These are phyloP conservation scores for Melanotaenia nigrans DNA, from an alignment of 2,797 vertebrate genomes.

Conservation along the genomic window DNA sequence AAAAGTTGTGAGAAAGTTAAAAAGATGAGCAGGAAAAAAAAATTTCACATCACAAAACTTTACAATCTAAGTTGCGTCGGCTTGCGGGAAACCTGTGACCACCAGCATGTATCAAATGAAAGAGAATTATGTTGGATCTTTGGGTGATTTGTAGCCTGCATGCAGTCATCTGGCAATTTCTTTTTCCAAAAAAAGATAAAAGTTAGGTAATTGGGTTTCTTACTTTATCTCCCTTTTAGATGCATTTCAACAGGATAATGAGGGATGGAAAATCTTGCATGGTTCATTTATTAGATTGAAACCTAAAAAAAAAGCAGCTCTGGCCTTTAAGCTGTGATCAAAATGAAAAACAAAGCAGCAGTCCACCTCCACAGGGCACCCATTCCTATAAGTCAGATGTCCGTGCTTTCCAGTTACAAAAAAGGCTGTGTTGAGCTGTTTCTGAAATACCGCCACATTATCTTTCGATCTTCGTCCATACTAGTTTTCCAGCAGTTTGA, in stretches of 20 bases:
- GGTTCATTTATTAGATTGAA: constrained; percentile 38
- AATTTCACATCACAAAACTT: background rate
- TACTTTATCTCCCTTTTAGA: constrained; percentile 16
- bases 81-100: constrained; percentile 12
- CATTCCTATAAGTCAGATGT: constrained; percentile 21
- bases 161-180: constrained; percentile 9
- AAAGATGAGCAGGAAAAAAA: background rate
- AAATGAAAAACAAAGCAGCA: constrained; percentile 28
- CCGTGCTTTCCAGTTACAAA: constrained; percentile 16
- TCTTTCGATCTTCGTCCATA: background rate
- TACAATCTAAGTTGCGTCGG: background rate
- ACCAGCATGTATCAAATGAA: background rate
- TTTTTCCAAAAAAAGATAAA: background rate
- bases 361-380: constrained; percentile 16
- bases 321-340: constrained; percentile 35
- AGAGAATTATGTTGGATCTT: constrained; percentile 1
- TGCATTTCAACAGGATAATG: constrained; percentile 39
- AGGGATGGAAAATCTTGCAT: constrained; percentile 10
- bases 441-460: background rate
- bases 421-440: background rate
- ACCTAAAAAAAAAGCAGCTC: background rate
- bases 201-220: constrained; percentile 27
- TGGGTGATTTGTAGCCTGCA: background rate
- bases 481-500: background rate
- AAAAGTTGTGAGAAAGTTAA: background rate